Evolutionary conservation across 2,797 vertebrate genomes (phyloP).

Genomic region (Bovichtus variegatus): DNA sequence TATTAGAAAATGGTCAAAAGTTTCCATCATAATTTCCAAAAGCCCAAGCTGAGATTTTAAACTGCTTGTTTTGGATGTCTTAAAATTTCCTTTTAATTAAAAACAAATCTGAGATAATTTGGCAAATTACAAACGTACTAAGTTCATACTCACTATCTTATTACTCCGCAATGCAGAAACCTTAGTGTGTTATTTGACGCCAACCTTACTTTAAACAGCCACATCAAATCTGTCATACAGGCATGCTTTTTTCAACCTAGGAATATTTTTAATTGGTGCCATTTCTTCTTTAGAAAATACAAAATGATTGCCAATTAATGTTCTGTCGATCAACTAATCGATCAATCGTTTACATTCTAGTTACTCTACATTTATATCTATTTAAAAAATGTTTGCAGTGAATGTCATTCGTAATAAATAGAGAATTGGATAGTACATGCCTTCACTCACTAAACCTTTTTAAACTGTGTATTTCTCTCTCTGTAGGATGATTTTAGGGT

Average conservation of each 20-base stretch:
- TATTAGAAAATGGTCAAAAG: not conserved
- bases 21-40: not conserved
- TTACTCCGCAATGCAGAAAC: no score
- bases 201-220: no score
- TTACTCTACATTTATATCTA: not conserved
- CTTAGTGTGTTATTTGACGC: no score
- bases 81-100: no score
- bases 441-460: not conserved
- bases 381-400: not conserved
- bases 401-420: not conserved
- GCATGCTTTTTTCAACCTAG: no score
- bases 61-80: not conserved
- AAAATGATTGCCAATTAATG: not conserved
- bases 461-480: constrained; percentile 49
- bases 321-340: not conserved
- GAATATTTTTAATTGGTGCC: no score
- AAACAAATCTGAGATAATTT: no score
- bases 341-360: not conserved
- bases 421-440: not conserved
- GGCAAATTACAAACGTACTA: no score
- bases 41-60: not conserved
- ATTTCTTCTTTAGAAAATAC: not conserved
- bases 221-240: no score
- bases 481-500: constrained; percentile 95
- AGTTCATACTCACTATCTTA: no score